These are phyloP conservation scores for Cephus cinctus DNA, from an alignment of 1,140 invertebrate species.

Conservation along the genomic window DNA sequence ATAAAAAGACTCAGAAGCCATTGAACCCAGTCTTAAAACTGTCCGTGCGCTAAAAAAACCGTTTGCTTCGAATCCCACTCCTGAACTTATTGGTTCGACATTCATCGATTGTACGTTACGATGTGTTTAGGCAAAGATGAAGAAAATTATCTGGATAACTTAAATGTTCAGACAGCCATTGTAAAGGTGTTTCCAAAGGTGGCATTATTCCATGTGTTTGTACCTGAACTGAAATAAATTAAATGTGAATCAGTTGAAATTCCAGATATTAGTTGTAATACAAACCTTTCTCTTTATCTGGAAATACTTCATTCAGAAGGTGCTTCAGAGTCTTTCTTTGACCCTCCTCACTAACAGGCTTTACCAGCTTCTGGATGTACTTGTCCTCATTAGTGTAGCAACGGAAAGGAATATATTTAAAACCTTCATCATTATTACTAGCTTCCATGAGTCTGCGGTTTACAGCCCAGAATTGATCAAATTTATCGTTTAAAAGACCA, in stretches of 20 bases:
- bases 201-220: conserved; percentile 89
- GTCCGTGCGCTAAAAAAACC: too few relatives aligned
- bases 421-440: conserved; percentile 69
- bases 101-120: too few relatives aligned
- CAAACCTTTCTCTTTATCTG: conserved; percentile 58
- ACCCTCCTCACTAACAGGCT: conserved; percentile 73
- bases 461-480: conserved; percentile 98
- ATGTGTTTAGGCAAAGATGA: conserved; percentile 68
- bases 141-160: conserved; percentile 99
- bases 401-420: conserved; percentile 91
- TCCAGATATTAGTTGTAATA: not conserved
- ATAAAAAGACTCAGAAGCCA: too few relatives aligned
- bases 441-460: conserved; percentile 94
- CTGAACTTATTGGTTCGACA: too few relatives aligned
- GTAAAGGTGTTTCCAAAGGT: conserved; percentile 86
- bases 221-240: conserved; percentile 67
- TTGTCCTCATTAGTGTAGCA: conserved; percentile 79
- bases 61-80: too few relatives aligned
- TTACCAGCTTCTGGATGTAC: conserved; percentile 75
- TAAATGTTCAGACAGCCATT: conserved; percentile 97
- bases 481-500: conserved; percentile 94
- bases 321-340: conserved; percentile 71
- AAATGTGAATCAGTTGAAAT: conserved; percentile 17
- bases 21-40: too few relatives aligned
- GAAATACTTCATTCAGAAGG: conserved; percentile 71